Percentiles rank a stretch among this genome's conserved stretches.
Evolutionary conservation across 2,888 invertebrate genomes (phyloP).

Genomic region (Eristalinus sepulchralis): DNA sequence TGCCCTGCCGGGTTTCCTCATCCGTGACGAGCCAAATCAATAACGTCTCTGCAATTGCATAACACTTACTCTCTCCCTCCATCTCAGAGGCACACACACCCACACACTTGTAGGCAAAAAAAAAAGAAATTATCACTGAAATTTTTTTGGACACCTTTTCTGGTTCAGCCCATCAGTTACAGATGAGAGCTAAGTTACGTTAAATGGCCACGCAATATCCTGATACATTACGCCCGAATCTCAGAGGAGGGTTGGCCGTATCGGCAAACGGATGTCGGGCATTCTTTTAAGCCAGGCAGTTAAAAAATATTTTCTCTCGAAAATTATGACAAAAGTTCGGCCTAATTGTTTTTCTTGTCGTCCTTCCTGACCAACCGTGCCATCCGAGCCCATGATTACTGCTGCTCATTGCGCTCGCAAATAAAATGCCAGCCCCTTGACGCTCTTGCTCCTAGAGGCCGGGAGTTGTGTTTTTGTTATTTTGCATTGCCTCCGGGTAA

Average conservation of each 20-base stretch:
- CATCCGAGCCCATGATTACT: constrained; percentile 12
- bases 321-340: constrained; percentile 51
- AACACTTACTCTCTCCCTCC: background rate
- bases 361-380: background rate
- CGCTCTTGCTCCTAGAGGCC: background rate
- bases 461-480: background rate
- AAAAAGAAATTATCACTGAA: background rate
- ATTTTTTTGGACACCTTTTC: background rate
- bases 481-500: constrained; percentile 43
- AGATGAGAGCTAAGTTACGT: constrained; percentile 1
- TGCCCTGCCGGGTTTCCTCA: background rate
- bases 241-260: background rate
- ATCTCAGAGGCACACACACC: background rate
- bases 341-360: constrained; percentile 40
- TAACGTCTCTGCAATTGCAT: too few relatives aligned
- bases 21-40: background rate
- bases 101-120: too few relatives aligned
- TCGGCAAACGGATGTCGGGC: background rate
- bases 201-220: constrained; percentile 28
- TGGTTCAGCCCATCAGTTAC: background rate
- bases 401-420: constrained; percentile 8
- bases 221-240: background rate
- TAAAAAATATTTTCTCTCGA: constrained; percentile 15
- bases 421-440: background rate
- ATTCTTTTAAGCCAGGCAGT: constrained; percentile 15